Evolutionary conservation across 64 coral and sea anemone species (phyloP).

Genomic region (Pachyseris speciosa): DNA sequence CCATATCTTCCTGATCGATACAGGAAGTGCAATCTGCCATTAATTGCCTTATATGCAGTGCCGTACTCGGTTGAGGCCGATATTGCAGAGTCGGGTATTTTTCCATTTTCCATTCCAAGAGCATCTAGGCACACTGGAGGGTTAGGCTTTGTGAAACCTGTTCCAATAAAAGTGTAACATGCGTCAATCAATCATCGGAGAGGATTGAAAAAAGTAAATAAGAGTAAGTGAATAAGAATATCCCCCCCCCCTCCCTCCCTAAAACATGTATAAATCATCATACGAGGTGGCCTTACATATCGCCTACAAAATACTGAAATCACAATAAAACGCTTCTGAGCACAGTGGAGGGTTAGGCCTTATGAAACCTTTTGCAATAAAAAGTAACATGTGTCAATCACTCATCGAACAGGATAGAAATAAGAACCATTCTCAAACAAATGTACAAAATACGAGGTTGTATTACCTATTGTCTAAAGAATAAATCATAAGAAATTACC

Average conservation of each 20-base stretch:
- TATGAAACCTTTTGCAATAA: not conserved
- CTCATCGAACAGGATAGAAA: no score
- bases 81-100: not conserved
- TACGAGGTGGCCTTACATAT: no score
- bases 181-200: not conserved
- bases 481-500: no score
- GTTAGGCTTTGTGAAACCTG: not conserved
- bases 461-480: no score
- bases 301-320: no score
- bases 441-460: no score
- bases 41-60: not conserved
- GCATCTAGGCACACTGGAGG: not conserved
- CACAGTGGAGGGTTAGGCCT: not conserved
- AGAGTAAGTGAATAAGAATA: no score
- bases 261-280: no score
- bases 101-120: not conserved
- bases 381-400: not conserved
- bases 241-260: no score
- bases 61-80: not conserved
- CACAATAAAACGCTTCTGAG: not conserved
- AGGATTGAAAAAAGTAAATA: not conserved
- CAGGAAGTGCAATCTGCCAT: slow-evolving; percentile 30
- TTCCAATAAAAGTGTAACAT: not conserved
- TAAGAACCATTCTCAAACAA: no score
- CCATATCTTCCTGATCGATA: not conserved